Conservation (phyloP, 2,113 vertebrate genomes). For the Todiramphus saurophagus region DNA sequence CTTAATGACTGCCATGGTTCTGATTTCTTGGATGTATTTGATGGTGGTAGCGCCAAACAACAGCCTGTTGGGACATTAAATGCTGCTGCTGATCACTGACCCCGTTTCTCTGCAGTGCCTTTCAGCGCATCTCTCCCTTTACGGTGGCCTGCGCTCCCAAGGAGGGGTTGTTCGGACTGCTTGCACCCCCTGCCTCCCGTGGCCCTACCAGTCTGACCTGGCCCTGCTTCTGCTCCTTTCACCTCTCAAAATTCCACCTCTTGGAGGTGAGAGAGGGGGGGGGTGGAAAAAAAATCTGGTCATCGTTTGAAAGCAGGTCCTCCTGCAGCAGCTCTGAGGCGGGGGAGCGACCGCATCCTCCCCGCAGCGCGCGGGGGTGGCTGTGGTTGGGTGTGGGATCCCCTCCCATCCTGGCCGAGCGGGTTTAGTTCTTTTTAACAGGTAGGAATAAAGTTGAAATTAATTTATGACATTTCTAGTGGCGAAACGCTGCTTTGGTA, state of each 20-base stretch:
- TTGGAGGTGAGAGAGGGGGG: neutral
- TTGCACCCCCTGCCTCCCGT: neutral
- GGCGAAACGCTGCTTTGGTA: neutral
- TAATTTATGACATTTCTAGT: slow-evolving; percentile 7
- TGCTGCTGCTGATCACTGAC: slow-evolving; percentile 62
- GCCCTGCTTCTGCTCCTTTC: neutral
- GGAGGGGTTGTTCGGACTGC: neutral
- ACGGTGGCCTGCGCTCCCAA: neutral
- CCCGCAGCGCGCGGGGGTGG: neutral
- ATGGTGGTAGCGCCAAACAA: slow-evolving; percentile 2
- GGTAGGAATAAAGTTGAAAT: neutral
- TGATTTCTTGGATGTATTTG: slow-evolving; percentile 37
- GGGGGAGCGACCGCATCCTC: neutral
- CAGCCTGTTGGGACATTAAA: slow-evolving; percentile 38
- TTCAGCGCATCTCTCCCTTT: slow-evolving; percentile 15
- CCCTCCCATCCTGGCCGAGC: neutral
- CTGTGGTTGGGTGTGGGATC: neutral
- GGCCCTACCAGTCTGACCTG: neutral
- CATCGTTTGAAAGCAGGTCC: neutral
- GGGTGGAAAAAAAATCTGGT: neutral
- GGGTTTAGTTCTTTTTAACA: neutral
- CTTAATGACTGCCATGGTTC: slow-evolving; percentile 47
- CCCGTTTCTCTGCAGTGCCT: slow-evolving; percentile 50
- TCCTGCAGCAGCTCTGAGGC: neutral
- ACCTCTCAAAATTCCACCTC: neutral